Base-by-base conservation (phyloP, 2,888 invertebrate genomes). In the Trilocha varians region DNA sequence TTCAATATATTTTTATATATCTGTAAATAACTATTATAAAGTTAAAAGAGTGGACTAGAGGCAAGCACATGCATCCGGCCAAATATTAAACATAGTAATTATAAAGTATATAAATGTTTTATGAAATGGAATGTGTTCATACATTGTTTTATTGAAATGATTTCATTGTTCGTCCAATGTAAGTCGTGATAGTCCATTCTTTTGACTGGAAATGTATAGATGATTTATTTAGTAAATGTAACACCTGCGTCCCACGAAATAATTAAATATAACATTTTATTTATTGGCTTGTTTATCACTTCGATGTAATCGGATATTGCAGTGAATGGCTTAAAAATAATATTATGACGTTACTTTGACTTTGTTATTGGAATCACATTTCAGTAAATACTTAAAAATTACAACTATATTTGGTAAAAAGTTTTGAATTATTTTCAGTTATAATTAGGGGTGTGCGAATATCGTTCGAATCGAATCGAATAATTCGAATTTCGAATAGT, bases 1-100 rank as follows among this genome's bases (percentile, higher is more conserved):
- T 71, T 76, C 72, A 73, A 76, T 69, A 75, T 80, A 79, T 79
- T 79, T 80, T 75, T 78, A 69, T 77, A 70, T 65, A 55, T 48
- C 64, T 82, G 79, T 82, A 79, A 78, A 80, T 79, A 82, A 62
- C 66, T 65, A 64, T 70, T 58, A 57, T 50, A 48, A 53, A 49
- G 55, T 71, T 65, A 65, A 70, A 70, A 74, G 82, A 75, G 78
- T 72, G 80, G 75, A 68, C 59, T 61, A 50, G 52, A 51, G 53
- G 52, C 60, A 66, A 61, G 65, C 59, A 60, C 61, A 50, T 57
- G 55, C 58, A 71, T 80, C 83, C 84, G 78, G 84, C 80, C 83
- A 78, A 59, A 48, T 49, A 48, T 41, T 47, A 47, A 47, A 48
- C 15, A 42, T 43, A 41, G 44, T 34, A 46, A 50, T 49, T 43